Percentiles rank a stretch among this genome's conserved stretches.
Conservation (phyloP, 2,113 vertebrate genomes). For the Ictidomys tridecemlineatus region DNA sequence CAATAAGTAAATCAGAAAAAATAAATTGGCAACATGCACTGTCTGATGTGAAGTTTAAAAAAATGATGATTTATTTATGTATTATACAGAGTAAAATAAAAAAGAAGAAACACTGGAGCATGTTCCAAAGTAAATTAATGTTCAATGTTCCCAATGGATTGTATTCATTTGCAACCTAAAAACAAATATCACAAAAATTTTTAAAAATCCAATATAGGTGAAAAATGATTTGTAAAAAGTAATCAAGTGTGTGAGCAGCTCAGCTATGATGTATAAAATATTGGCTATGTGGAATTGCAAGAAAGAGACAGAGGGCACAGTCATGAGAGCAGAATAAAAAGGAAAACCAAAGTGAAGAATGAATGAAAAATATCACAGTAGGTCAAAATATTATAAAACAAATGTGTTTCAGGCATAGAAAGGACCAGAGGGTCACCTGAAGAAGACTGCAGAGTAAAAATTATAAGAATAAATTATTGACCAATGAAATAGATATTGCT, state of each 20-base stretch:
- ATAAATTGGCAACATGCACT: not conserved
- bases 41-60: conserved; percentile 41
- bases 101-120: conserved; percentile 42
- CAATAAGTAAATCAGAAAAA: conserved; percentile 49
- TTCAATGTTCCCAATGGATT: conserved; percentile 53
- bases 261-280: conserved; percentile 65
- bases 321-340: not conserved
- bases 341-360: conserved; percentile 53
- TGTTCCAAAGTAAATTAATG: conserved; percentile 70
- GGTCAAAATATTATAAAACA: conserved; percentile 63
- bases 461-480: conserved; percentile 84
- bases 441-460: conserved; percentile 77
- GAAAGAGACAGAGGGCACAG: conserved; percentile 63
- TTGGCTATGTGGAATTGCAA: conserved; percentile 43
- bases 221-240: conserved; percentile 75
- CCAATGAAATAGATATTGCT: conserved; percentile 82
- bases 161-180: conserved; percentile 47
- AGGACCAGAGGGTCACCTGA: conserved; percentile 66
- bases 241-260: conserved; percentile 69
- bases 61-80: not conserved
- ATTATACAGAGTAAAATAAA: conserved; percentile 47
- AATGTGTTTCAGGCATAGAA: conserved; percentile 69
- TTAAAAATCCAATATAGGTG: conserved; percentile 17
- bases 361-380: conserved; percentile 70
- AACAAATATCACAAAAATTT: conserved; percentile 69